Evolutionary conservation across 2,888 invertebrate genomes (phyloP), one percentile per base, ranked within the genome.

Genomic region (Aproaerema taeniolella): DNA sequence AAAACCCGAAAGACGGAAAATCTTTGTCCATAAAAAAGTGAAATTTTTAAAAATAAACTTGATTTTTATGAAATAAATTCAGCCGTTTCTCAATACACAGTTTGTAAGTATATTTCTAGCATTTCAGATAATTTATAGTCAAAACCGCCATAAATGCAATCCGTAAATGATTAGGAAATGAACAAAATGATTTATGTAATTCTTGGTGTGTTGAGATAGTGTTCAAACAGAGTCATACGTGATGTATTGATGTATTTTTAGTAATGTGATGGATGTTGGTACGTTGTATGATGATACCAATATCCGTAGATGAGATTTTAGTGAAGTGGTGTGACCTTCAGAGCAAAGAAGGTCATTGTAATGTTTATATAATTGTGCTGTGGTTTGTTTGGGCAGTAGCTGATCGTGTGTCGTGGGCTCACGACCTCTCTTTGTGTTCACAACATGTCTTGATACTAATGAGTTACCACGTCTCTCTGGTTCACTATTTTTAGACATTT

Each of bases 311-410:
- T 41, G 50, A 45, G 29, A 50, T 39, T 24, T 31, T 38, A n/a
- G n/a, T n/a, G n/a, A n/a, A n/a, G n/a, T n/a, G n/a, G n/a, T n/a
- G 31, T 75, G 80, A 82, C 82, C 82, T 83, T 81, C 72, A 66
- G 38, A 25, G 42, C 42, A 13, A 56, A 67, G 63, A 83, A 83
- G 82, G 82, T 83, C 82, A 77, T 53, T 53, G 51, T 14, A 31
- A 49, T 69, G 72, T 81, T 75, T 76, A 74, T 70, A 72, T 78
- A 75, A 76, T 75, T 71, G 62, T 25, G 49, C 26, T 41, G 20
- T 39, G 33, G 39, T 51, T 55, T 56, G 60, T 61, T 42, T 51
- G 57, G 42, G 55, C 65, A 68, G 51, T 55, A 49, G 43, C 38
- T 39, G 33, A 44, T 38, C 47, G 58, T 50, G 59, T 70, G 67